phyloP scores from a whole-genome alignment of 1,140 invertebrate species.

The Diprion similis region DNA sequence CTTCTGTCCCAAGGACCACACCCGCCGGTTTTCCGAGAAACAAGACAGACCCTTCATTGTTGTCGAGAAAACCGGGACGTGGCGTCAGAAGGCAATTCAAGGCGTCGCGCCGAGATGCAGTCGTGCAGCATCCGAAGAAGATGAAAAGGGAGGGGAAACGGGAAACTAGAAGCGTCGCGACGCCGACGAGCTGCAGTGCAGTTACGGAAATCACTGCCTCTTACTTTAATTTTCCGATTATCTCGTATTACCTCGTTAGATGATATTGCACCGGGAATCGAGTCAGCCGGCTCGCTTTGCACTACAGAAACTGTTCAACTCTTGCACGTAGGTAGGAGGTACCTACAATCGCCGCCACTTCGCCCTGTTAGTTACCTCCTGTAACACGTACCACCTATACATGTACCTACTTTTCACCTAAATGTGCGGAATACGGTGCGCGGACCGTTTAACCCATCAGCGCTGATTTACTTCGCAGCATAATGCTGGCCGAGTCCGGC shows the following conservation, averaged over 20 bases:
- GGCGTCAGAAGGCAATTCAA: background rate
- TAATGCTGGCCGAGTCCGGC: too few relatives aligned
- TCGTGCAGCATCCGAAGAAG: too few relatives aligned
- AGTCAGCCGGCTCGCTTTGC: background rate
- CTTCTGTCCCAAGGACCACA: background rate
- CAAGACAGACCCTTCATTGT: background rate
- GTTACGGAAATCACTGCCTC: background rate
- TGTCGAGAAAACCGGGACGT: background rate
- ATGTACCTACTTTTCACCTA: too few relatives aligned
- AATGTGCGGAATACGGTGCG: too few relatives aligned
- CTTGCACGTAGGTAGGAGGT: background rate
- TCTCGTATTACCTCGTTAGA: slow-evolving; percentile 5
- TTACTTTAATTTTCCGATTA: slow-evolving; percentile 5
- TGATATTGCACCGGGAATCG: background rate
- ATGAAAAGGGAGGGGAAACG: too few relatives aligned
- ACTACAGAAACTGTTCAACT: background rate
- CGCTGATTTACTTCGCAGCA: too few relatives aligned
- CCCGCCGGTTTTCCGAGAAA: background rate
- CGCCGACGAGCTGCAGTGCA: background rate
- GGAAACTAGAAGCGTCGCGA: too few relatives aligned
- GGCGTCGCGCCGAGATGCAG: background rate
- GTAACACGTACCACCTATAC: too few relatives aligned
- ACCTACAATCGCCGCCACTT: background rate
- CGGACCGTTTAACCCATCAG: too few relatives aligned
- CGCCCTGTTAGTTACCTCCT: too few relatives aligned